Conservation (phyloP, 2,888 invertebrate genomes). For the Drosophila ustulata region DNA sequence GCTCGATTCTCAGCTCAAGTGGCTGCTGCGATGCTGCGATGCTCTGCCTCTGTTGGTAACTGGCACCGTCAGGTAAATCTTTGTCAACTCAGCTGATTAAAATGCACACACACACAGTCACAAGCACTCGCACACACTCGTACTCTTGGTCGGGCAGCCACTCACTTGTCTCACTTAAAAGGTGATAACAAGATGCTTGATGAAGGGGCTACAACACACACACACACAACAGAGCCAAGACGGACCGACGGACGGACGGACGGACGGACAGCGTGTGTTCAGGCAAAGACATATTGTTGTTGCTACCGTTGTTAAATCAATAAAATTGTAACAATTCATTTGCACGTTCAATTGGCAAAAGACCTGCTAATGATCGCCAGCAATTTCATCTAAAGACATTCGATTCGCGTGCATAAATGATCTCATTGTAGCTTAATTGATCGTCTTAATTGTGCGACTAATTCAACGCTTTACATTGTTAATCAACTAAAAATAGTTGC, state of each 20-base stretch:
- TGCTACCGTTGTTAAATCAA: constrained; percentile 42
- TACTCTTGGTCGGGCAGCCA: constrained; percentile 49
- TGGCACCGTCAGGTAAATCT: constrained; percentile 76
- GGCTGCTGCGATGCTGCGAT: constrained; percentile 19
- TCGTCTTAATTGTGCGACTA: constrained; percentile 15
- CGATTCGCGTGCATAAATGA: constrained; percentile 35
- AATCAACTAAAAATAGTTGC: constrained; percentile 24
- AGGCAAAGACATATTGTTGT: constrained; percentile 31
- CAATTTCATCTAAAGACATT: constrained; percentile 18
- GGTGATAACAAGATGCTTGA: constrained; percentile 78
- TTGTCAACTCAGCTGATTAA: constrained; percentile 74
- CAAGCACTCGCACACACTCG: constrained; percentile 5
- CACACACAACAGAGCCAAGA: background rate
- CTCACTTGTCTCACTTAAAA: constrained; percentile 80
- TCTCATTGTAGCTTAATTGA: constrained; percentile 36
- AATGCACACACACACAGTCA: constrained; percentile 28
- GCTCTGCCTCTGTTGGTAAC: constrained; percentile 61
- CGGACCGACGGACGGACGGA: background rate
- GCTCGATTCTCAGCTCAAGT: constrained; percentile 44
- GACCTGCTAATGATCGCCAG: constrained; percentile 8
- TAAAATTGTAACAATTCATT: constrained; percentile 64
- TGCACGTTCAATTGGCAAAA: constrained; percentile 44
- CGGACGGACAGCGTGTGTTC: constrained; percentile 9
- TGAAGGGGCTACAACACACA: constrained; percentile 26
- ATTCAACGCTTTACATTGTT: constrained; percentile 21